Percentiles rank a stretch among this genome's conserved stretches.
These are phyloP conservation scores for Oscheius onirici DNA, from an alignment of 2,888 invertebrate species.

Conservation along the genomic window DNA sequence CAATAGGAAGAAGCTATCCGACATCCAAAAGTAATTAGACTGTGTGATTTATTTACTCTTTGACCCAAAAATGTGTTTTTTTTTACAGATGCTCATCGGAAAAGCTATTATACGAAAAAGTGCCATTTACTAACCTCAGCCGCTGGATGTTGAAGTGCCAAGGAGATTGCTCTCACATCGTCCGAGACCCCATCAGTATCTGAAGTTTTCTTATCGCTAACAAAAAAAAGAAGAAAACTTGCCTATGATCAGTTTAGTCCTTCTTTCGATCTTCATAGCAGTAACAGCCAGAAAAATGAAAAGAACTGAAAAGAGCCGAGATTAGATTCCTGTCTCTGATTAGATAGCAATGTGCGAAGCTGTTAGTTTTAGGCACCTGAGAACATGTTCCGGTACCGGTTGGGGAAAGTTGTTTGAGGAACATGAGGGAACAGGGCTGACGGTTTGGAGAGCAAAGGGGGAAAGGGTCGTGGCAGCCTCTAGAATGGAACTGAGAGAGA, in stretches of 20 bases:
- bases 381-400: no score
- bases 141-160: slow-evolving; percentile 56
- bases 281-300: not conserved
- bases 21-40: no score
- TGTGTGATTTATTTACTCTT: no score
- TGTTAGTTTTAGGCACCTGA: not conserved
- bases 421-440: no score
- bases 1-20: no score
- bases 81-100: no score
- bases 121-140: slow-evolving; percentile 44
- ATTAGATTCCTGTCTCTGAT: not conserved
- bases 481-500: no score
- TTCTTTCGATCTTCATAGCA: not conserved
- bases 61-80: no score
- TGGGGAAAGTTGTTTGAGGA: no score
- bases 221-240: not conserved
- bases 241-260: slow-evolving; percentile 29
- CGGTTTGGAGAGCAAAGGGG: no score
- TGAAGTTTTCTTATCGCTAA: slow-evolving; percentile 16
- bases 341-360: slow-evolving; percentile 9
- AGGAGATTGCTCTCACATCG: slow-evolving; percentile 60
- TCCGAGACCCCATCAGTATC: slow-evolving; percentile 67
- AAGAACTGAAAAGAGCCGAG: not conserved
- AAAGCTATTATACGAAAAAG: no score
- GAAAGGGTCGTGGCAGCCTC: no score